Base-by-base conservation (phyloP, 2,113 vertebrate species). In the Amphiprion percula region DNA sequence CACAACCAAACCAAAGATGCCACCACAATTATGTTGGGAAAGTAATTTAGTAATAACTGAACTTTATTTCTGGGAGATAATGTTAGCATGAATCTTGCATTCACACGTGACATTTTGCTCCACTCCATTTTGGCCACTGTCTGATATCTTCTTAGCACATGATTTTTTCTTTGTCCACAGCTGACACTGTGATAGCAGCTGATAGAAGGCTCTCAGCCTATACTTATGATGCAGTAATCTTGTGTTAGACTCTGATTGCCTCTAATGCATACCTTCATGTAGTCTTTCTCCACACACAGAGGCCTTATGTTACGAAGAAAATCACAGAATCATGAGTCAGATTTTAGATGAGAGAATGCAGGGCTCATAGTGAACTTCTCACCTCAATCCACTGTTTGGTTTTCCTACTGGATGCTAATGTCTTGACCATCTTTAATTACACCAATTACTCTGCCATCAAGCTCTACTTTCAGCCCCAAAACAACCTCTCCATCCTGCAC, bases 341-440 rank as follows among this genome's bases (percentile, higher is more conserved):
- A 9, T 24, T 54, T 65, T 14, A 54, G 21, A 59, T 3, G n/a
- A 11, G 26, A 70, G 17, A 54, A 65, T 8, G 12, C 4, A 30
- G 14, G 10, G 16, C n/a, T 15, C 9, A 21, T 19, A 21, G 19
- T n/a, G 10, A 64, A 8, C 19, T 4, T 60, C 46, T 39, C 59
- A 14, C 60, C 49, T 24, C 4, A 14, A 39, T 47, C 44, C 30
- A 58, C 41, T 63, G 19, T 39, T 67, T n/a, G 17, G 49, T 55
- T 74, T 69, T 46, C 68, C 28, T 10, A 33, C 21, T 6, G 10
- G 19, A 61, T 59, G 41, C 33, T 76, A 67, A 76, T 76, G 67
- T 62, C 67, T 56, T 66, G 39, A 72, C 55, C 59, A 46, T 62
- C 49, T 61, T 70, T 70, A 76, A 68, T 77, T 30, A 39, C 53